Evolutionary conservation across 1,140 invertebrate genomes (phyloP), one percentile per base, ranked within the genome.

Genomic region (Pseudomyrmex pallidus): DNA sequence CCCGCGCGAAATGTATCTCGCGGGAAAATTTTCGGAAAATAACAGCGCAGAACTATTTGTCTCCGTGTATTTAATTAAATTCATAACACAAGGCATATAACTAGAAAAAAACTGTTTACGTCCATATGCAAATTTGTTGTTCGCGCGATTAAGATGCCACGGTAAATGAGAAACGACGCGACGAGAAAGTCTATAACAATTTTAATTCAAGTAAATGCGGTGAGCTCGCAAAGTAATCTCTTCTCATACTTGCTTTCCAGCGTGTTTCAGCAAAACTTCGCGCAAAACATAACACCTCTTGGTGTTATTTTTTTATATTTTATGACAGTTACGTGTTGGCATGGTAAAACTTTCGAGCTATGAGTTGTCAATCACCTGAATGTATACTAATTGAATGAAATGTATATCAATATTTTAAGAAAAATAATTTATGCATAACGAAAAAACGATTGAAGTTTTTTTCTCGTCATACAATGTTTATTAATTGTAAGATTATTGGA

Each of bases 21-120:
- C 35, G 15, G 9, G 1, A 61, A 50, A 20, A 87, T 61, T 87
- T 66, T 22, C 25, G 8, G 52, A 72, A 61, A 83, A 77, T 77
- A 77, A 87, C 17, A 54, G 70, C 15, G 59, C 50, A 44, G 57
- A 56, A 73, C 61, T 22, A 22, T 74, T 25, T 20, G 66, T 35
- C 5, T 10, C 15, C 62, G 13, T 48, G 48, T 67, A 87, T 87
- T 87, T 72, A 86, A 86, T 83, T 87, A 84, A 87, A 87, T 87
- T 66, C 66, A 48, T 84, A 87, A 83, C 54, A 25, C 61, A 84
- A 25, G 10, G 35, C 13, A 1, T 12, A 13, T 67, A 72, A 35
- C 59, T 13, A 83, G 35, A 52, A 59, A 78, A 70, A 87, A 83
- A 87, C 68, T 70, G 46, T 72, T 13, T 20, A 12, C 63, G 54